phyloP scores from a whole-genome alignment of 2,888 invertebrate genomes.

The Endotricha flammealis region DNA sequence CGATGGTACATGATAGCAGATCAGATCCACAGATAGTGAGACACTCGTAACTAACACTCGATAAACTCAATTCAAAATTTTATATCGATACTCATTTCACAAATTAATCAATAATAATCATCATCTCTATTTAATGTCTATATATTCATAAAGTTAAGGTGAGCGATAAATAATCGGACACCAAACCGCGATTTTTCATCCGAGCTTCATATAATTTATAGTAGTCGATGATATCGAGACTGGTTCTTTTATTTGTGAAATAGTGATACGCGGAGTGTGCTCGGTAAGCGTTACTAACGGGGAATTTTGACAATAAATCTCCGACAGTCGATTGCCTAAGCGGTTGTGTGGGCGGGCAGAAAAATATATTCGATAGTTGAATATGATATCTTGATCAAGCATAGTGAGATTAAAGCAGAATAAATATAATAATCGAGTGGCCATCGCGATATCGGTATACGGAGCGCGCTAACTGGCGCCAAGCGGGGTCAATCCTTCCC shows the following conservation, averaged over 20 bases:
- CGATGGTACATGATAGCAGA: constrained; percentile 69
- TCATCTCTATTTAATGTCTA: constrained; percentile 51
- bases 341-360: constrained; percentile 70
- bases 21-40: constrained; percentile 55
- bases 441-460: constrained; percentile 16
- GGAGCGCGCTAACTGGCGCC: constrained; percentile 43
- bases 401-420: constrained; percentile 42
- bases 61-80: constrained; percentile 29
- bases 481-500: constrained; percentile 20
- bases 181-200: constrained; percentile 73
- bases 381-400: constrained; percentile 72
- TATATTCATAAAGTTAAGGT: constrained; percentile 59
- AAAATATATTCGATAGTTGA: constrained; percentile 68
- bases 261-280: constrained; percentile 76
- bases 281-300: constrained; percentile 77
- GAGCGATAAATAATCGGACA: constrained; percentile 70
- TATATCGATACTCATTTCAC: constrained; percentile 22
- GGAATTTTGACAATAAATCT: constrained; percentile 77
- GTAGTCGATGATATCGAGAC: constrained; percentile 75
- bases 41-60: constrained; percentile 44
- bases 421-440: constrained; percentile 12
- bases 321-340: constrained; percentile 75
- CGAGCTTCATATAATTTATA: constrained; percentile 73
- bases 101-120: constrained; percentile 36
- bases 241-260: constrained; percentile 78